Conservation (phyloP, 2,113 vertebrate species). For the Gobio gobio region DNA sequence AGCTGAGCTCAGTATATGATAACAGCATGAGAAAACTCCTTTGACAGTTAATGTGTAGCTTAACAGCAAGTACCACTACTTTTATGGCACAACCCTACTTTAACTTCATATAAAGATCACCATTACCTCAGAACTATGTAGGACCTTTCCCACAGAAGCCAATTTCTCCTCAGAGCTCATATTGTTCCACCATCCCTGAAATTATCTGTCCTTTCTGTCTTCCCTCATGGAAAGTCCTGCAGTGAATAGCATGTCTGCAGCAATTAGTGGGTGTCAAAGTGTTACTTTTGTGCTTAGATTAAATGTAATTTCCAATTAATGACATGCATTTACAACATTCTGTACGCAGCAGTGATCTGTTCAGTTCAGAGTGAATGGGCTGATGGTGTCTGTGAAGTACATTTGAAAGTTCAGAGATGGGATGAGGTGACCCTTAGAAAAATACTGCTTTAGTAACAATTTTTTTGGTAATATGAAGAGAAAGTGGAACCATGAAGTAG, state of each 20-base stretch:
- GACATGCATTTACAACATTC: conserved; percentile 12
- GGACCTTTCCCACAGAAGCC: not conserved
- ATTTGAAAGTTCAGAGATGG: not conserved
- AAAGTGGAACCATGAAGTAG: not conserved
- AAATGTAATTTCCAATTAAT: conserved; percentile 22
- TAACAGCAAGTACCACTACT: not conserved
- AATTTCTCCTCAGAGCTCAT: not conserved
- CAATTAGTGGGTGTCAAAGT: conserved; percentile 17
- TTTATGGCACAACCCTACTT: not conserved
- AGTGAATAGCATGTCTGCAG: not conserved
- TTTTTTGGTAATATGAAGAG: not conserved
- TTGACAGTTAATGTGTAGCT: not conserved
- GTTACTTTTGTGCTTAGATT: conserved; percentile 13
- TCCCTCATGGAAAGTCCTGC: not conserved
- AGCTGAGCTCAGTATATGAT: not conserved
- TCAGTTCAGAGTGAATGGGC: not conserved
- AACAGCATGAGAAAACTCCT: not conserved
- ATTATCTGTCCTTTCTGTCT: conserved; percentile 14
- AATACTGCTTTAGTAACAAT: not conserved
- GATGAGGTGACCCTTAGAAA: not conserved
- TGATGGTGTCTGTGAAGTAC: not conserved
- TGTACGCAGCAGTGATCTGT: not conserved
- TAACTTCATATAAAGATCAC: not conserved
- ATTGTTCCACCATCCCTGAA: conserved; percentile 23
- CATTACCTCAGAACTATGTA: not conserved